Conservation (phyloP, 1,140 invertebrate species). For the Orussus abietinus region DNA sequence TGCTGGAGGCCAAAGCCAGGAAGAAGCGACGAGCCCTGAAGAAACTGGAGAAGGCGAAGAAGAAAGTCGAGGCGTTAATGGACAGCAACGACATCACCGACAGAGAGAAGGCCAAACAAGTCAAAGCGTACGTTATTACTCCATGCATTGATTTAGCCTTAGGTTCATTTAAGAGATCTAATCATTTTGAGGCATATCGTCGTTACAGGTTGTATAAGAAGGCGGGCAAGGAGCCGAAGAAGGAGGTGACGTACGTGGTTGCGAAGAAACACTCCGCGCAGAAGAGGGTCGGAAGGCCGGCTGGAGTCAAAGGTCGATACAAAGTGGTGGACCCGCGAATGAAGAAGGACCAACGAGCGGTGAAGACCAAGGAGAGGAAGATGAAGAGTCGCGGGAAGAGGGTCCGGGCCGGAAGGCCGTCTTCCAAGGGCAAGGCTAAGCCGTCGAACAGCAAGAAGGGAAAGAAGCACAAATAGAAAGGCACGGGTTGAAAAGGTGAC, state of each 20-base stretch:
- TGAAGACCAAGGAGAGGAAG: constrained; percentile 64
- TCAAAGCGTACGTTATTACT: constrained; percentile 70
- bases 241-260: constrained; percentile 91
- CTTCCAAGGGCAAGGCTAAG: constrained; percentile 19
- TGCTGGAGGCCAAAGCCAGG: constrained; percentile 95
- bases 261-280: constrained; percentile 83
- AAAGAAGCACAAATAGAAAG: constrained; percentile 22
- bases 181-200: too few species aligned
- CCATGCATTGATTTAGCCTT: constrained; percentile 12
- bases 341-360: constrained; percentile 86
- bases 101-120: constrained; percentile 86
- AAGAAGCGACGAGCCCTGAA: constrained; percentile 88
- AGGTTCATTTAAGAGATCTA: too few species aligned
- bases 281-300: constrained; percentile 73
- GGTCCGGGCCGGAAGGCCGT: constrained; percentile 18
- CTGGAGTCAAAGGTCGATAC: constrained; percentile 87
- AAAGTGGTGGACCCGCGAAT: constrained; percentile 93
- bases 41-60: constrained; percentile 90
- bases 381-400: constrained; percentile 50
- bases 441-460: constrained; percentile 19
- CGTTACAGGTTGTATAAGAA: constrained; percentile 89
- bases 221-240: constrained; percentile 76
- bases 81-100: constrained; percentile 87
- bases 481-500: constrained; percentile 1
- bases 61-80: constrained; percentile 88